A percentile compares a stretch with the other conserved stretches of the same genome.
Conservation (phyloP, 2,888 invertebrate genomes). For the Catocala nupta region DNA sequence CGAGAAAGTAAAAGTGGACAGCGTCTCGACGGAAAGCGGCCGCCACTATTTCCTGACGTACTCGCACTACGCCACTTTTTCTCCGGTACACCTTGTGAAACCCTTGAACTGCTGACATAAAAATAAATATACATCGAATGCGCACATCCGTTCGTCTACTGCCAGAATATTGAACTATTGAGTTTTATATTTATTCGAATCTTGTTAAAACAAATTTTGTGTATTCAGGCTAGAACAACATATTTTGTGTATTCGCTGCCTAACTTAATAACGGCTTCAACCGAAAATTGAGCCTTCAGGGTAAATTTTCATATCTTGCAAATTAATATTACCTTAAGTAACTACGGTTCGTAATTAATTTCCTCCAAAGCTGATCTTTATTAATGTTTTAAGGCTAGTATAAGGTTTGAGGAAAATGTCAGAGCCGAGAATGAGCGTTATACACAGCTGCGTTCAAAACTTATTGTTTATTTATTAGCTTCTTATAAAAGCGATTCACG, state of each 20-base stretch:
- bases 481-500: neutral
- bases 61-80: slow-evolving; percentile 43
- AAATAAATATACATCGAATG: slow-evolving; percentile 1
- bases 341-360: slow-evolving; percentile 34
- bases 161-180: neutral
- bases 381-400: slow-evolving; percentile 21
- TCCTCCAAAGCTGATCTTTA: slow-evolving; percentile 25
- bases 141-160: neutral
- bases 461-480: slow-evolving; percentile 8
- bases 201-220: neutral
- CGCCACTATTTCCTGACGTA: slow-evolving; percentile 65
- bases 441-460: slow-evolving; percentile 5
- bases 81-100: slow-evolving; percentile 20
- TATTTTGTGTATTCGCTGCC: neutral
- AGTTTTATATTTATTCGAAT: slow-evolving; percentile 1
- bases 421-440: neutral
- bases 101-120: slow-evolving; percentile 28
- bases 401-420: slow-evolving; percentile 15
- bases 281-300: slow-evolving; percentile 20
- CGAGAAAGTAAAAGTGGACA: slow-evolving; percentile 81
- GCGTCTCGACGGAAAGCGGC: slow-evolving; percentile 66
- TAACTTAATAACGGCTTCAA: slow-evolving; percentile 13
- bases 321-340: slow-evolving; percentile 37
- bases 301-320: slow-evolving; percentile 20
- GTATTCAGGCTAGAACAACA: neutral